Evolutionary conservation across 2,113 vertebrate genomes (phyloP), one percentile per base, ranked within the genome.

Genomic region (Gila orcuttii): DNA sequence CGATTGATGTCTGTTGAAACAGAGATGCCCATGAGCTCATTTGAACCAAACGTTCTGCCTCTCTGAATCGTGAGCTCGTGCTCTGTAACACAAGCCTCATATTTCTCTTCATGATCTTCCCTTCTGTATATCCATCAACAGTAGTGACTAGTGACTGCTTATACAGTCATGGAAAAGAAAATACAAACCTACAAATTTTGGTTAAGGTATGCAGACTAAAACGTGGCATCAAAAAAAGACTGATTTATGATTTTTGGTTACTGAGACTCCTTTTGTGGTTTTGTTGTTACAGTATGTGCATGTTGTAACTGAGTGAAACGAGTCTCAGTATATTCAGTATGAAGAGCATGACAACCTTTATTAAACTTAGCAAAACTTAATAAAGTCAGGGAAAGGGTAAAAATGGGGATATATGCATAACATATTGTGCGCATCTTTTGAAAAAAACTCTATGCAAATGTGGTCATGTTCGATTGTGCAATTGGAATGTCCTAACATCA

Each of bases 1-100:
- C 87, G 84, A 90, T 74, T 90, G 93, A 93, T 90, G 91, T 92
- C 91, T 91, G 91, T 90, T 89, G 88, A 89, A 91, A 82, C 90
- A 91, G 91, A 92, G 90, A 93, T 93, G 91, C 88, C 91, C 91
- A 93, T 94, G 93, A 94, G 89, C 92, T 95, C 93, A 94, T 90
- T 90, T 90, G 87, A 92, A 92, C 88, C 92, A 92, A 92, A 93
- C 87, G 93, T 93, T 94, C 93, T 91, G 86, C 90, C 91, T 91
- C 88, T 47, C 85, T 84, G 64, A 79, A 85, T 60, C 11, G n/a
- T 66, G 33, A 79, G 75, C 74, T 81, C n/a, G 57, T n/a, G 39
- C 66, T 52, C 89, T 92, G 33, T 90, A 89, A 92, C 90, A 86
- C 85, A 87, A 88, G 84, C 90, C 89, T 87, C 71, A 47, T 86